phyloP scores from a whole-genome alignment of 2,113 vertebrate genomes.

The Rhabdornis inornatus region DNA sequence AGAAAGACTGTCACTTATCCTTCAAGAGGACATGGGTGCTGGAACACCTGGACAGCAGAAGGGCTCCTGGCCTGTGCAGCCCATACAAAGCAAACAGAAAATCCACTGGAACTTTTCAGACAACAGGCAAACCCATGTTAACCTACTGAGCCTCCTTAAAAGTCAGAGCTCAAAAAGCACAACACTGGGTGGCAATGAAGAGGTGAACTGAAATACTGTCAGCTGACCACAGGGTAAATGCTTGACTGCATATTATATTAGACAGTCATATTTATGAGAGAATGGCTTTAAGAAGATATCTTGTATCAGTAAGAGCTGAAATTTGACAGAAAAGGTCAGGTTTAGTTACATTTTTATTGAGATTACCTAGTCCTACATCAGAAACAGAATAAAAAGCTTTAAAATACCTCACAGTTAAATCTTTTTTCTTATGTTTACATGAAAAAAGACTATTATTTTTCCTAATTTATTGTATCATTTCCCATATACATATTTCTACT shows the following conservation, averaged over 20 bases:
- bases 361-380: not conserved
- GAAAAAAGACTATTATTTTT: not conserved
- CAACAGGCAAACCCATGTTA: not conserved
- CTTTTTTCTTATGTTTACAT: not conserved
- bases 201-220: not conserved
- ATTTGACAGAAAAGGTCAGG: not conserved
- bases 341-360: not conserved
- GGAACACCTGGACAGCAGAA: not conserved
- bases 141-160: not conserved
- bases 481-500: not conserved
- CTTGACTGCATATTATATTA: not conserved
- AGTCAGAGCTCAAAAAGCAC: not conserved
- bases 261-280: not conserved
- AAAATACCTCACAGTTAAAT: not conserved
- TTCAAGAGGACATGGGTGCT: accelerated
- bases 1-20: not conserved
- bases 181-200: not conserved
- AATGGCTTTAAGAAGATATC: not conserved
- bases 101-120: not conserved
- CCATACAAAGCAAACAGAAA: not conserved
- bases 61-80: not conserved
- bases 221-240: not conserved
- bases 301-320: not conserved
- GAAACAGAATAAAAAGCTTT: not conserved
- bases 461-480: not conserved